Evolutionary conservation across 2,797 vertebrate species (phyloP), one percentile per base, ranked within the genome.

Genomic region (Catostomus latipinnis): DNA sequence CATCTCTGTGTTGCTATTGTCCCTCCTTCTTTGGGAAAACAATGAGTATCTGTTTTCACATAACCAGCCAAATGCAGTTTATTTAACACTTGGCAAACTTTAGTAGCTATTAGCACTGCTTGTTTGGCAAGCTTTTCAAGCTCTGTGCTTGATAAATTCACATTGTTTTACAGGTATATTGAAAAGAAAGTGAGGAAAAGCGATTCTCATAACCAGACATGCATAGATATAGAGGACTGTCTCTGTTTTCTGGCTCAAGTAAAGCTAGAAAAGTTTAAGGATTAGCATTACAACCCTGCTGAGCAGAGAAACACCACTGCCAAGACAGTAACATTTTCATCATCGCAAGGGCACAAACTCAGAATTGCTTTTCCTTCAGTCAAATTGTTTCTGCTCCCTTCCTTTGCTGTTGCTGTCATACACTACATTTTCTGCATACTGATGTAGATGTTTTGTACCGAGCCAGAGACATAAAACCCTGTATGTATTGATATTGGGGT

Each of bases 11-110:
- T 52, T 74, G 46, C 43, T 63, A 60, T 22, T 76, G 74, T 48
- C 10, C 60, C 14, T n/a, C 22, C 10, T 66, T 68, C 52, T 60
- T 46, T 60, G 46, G 65, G 65, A 77, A 77, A 69, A 77, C 54
- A 77, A 77, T 58, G 53, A 69, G 12, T 46, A 77, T 69, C 1
- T 34, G 60, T 69, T 69, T 76, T 78, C 57, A 52, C 57, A 62
- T 18, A 78, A 71, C 58, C 71, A 70, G 57, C 49, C 67, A 78
- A 78, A 71, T 71, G 67, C 48, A 53, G 56, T 61, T 70, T 45
- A 69, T 77, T 77, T 77, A 68, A 58, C 65, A 58, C 67, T 78
- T 69, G 66, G 76, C 76, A 61, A 48, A 77, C 54, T 52, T 61
- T 70, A 53, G 48, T 13, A 45, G 66, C 57, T 78, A 61, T 78